Evolutionary conservation across 2,888 invertebrate species (phyloP).

Genomic region (Leucoptera coffeella): DNA sequence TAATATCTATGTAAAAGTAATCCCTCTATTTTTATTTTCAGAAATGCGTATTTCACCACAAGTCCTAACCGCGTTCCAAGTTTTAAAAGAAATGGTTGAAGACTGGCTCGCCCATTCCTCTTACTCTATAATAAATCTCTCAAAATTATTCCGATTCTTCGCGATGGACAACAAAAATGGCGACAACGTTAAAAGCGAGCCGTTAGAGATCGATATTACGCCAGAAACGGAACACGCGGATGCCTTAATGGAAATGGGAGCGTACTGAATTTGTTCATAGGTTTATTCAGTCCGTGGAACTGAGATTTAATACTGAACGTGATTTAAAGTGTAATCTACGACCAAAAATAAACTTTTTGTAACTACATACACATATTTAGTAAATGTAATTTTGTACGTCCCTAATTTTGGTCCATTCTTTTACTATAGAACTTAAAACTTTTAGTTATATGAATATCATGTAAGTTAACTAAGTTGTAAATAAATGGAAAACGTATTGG

Average conservation of each 20-base stretch:
- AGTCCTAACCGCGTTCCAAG: conserved; percentile 51
- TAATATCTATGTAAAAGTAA: no score
- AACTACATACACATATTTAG: neutral
- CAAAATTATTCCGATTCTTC: conserved; percentile 48
- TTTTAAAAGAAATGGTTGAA: conserved; percentile 61
- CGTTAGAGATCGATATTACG: conserved; percentile 31
- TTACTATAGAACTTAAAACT: no score
- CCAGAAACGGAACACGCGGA: conserved; percentile 43
- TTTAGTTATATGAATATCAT: no score
- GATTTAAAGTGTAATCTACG: neutral
- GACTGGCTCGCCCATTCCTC: conserved; percentile 61
- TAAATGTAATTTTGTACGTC: no score
- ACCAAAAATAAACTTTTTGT: neutral
- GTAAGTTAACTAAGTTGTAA: no score
- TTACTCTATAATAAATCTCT: conserved; percentile 61
- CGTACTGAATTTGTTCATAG: no score
- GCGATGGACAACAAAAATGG: conserved; percentile 20
- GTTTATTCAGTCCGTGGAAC: no score
- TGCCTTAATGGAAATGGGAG: conserved; percentile 36
- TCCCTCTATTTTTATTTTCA: conserved; percentile 29
- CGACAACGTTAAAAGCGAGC: conserved; percentile 19
- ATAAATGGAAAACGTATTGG: no score
- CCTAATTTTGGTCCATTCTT: no score
- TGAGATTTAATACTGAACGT: no score
- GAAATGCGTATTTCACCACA: conserved; percentile 44